Evolutionary conservation across 2,888 invertebrate species (phyloP), one percentile per base, ranked within the genome.

Genomic region (Eupithecia exiguata): DNA sequence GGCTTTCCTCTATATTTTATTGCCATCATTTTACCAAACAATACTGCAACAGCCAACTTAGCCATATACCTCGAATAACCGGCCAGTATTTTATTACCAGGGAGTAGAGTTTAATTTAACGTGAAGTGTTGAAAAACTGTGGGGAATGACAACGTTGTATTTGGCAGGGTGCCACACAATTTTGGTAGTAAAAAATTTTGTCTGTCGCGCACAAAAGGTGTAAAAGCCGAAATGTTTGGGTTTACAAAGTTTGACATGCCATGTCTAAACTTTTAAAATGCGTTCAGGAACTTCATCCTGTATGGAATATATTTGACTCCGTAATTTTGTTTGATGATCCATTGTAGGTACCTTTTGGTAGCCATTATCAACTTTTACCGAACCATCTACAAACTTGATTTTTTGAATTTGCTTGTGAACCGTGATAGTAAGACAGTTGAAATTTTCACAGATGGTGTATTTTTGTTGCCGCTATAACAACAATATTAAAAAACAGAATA

Each of bases 11-110:
- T 89, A 89, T 88, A 91, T 91, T 80, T 92, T 91, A 92, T 91
- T 91, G 86, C 89, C 88, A 87, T 91, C 89, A 91, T 90, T 91
- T 91, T 88, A 86, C 87, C 89, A 90, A 90, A 92, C 90, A 91
- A 91, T 89, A 84, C 88, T 82, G 80, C 81, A 81, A 83, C 81
- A 77, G 77, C 86, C 81, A 87, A 86, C 80, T 84, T 84, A 77
- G 73, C 78, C 71, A 73, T 62, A 77, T 61, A 70, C 53, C 73
- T 43, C 76, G 68, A 68, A 77, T 80, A 75, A 40, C 73, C 66
- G 75, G 77, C 78, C 67, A 78, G 74, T 69, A 66, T 78, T 79
- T 81, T 86, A 83, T 76, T 21, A 25, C 77, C 70, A 79, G 18
- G 72, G 21, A 66, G 79, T 86, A 90, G 72, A 74, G 78, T 70